Percentiles rank a stretch among this genome's conserved stretches.
Conservation (phyloP, 2,113 vertebrate genomes). For the Galeopterus variegatus region DNA sequence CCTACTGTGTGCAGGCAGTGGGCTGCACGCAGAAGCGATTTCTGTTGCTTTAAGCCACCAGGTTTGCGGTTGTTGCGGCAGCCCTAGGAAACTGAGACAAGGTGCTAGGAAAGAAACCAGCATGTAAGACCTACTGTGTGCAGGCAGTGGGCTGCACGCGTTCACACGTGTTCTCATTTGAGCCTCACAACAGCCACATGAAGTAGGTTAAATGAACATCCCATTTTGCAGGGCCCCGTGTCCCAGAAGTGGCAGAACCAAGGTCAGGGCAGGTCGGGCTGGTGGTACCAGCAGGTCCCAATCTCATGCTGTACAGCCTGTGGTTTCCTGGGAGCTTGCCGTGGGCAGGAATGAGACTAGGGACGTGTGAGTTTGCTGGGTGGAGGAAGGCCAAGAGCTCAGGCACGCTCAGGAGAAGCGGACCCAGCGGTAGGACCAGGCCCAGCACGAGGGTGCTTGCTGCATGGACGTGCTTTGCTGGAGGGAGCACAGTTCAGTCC, state of each 20-base stretch:
- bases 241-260: not conserved
- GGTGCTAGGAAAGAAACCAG: not conserved
- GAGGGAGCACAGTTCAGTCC: accelerated
- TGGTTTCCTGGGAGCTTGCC: not conserved
- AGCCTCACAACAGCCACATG: accelerated
- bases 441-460: accelerated
- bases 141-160: not conserved
- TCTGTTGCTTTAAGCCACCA: not conserved
- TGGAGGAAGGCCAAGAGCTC: accelerated
- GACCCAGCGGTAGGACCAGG: not conserved
- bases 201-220: not conserved
- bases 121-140: accelerated
- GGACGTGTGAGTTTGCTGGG: not conserved
- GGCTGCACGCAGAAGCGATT: not conserved
- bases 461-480: not conserved
- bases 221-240: accelerated
- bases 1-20: accelerated
- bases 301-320: accelerated
- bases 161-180: not conserved
- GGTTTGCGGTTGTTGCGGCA: not conserved
- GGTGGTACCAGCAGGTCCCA: not conserved
- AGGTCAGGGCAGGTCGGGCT: not conserved
- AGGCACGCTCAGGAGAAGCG: not conserved
- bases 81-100: not conserved
- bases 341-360: not conserved